Base-by-base conservation (phyloP, 2,888 invertebrate genomes). In the Tineola bisselliella region DNA sequence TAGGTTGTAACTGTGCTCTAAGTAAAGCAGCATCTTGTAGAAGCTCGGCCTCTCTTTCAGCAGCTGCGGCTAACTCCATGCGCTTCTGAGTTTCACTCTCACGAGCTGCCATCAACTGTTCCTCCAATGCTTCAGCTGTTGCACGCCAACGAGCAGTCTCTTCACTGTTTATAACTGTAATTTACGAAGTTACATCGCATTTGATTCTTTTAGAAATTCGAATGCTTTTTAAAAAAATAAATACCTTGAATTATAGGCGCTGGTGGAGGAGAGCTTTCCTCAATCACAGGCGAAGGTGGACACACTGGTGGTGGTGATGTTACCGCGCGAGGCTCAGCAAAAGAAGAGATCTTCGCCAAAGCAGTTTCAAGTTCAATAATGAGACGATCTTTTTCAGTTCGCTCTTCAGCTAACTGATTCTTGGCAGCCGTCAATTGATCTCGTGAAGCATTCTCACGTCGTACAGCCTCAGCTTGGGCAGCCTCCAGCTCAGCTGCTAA, bases 401-500 rank as follows among this genome's bases (percentile, higher is more conserved):
- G 31, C 15, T 10, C 31, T 15, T 15, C 15, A 31, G 31, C 10
- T 10, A 58, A 30, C 33, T 31, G 15, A 17, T 58, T 19, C 6
- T 33, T 31, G 3, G 15, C 31, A 5, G 61, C 61, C 4, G 69
- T 74, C 1, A 79, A 64, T 43, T 87, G 84, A 18, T 59, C 70
- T 62, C 70, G 73, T 3, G 75, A 70, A 61, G 71, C 75, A 61
- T 70, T 71, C 64, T 83, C 83, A 3, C 31, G n/a, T 8, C 60
- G 60, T 4, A 5, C 15, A 13, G 19, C 5, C 15, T 81, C 82
- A 0, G 73, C 76, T 66, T 87, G 87, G 60, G 75, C 72, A 58
- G 70, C 73, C 65, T 87, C 87, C 62, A 88, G 66, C 63, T 88
- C 88, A 0, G 79, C 74, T 44, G 71, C 79, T 44, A 88, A 69